phyloP scores from a whole-genome alignment of 2,113 vertebrate genomes.

The Vidua chalybeata region DNA sequence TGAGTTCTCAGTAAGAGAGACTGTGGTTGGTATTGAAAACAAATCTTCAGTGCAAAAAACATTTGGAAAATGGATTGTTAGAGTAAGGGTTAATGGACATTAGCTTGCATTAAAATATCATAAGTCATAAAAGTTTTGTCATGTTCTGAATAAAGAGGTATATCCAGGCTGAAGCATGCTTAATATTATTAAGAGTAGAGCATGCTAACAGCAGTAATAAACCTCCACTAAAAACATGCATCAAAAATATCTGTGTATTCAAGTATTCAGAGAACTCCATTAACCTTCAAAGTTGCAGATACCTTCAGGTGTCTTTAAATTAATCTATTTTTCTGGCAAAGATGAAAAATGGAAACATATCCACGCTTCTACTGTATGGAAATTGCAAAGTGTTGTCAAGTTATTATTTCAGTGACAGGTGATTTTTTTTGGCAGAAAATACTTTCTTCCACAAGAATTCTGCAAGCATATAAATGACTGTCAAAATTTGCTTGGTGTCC shows the following conservation, averaged over 20 bases:
- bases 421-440: neutral
- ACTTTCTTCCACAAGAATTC: neutral
- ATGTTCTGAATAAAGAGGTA: neutral
- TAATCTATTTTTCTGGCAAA: neutral
- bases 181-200: neutral
- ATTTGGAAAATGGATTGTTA: neutral
- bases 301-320: neutral
- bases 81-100: neutral
- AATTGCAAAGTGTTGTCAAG: neutral
- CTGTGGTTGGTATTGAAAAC: neutral
- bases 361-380: neutral
- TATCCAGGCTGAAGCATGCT: neutral
- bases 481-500: neutral
- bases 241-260: neutral
- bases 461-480: neutral
- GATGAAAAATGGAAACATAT: neutral
- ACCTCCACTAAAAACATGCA: neutral
- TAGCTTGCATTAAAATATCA: neutral
- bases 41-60: neutral
- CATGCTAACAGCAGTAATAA: neutral
- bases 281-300: slow-evolving; percentile 6
- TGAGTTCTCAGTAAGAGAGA: neutral
- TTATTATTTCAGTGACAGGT: neutral
- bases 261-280: neutral
- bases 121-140: neutral